Base-by-base conservation (phyloP, 2,888 invertebrate species). In the Tachystola acroxantha region DNA sequence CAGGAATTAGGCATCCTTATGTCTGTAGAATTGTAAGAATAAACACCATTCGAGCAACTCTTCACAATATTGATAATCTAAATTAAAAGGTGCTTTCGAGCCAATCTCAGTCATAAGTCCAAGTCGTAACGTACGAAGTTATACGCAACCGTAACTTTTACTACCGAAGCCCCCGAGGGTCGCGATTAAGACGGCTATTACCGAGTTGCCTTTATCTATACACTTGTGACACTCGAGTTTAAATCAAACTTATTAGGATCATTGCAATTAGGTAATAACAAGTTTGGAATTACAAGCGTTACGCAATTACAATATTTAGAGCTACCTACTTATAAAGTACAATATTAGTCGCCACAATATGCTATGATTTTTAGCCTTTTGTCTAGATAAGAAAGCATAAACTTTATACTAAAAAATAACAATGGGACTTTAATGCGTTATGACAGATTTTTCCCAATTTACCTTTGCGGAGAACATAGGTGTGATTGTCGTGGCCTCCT, bases 201-300 rank as follows among this genome's bases (percentile, higher is more conserved):
- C 38, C 22, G 30, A 16, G 10, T 16, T 16, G 7, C n/a, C 30
- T 14, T 16, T 16, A 16, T 16, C 16, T 16, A 6, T 30, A 11
- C 12, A 11, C 27, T 11, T 27, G 38, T 45, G 46, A 37, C 43
- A 43, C 36, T 37, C 29, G 25, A 39, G 37, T 44, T 54, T 57
- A 61, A 62, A 24, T 24, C 24, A 24, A 24, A 7, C 9, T 24
- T 24, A 24, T 63, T 56, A 53, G 50, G 42, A 66, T 68, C 27
- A 27, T 4, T 16, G 3, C 16, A 16, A 16, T 16, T 16, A 16
- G 6, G 3, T 16, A n/a, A n/a, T 16, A 6, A 16, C 16, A 16
- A 16, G 16, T 16, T 16, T 4, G 3, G 16, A 16, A 6, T 16
- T 4, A 16, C 16, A 16, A 16, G 16, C n/a, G n/a, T n/a, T n/a